A percentile compares a stretch with the other conserved stretches of the same genome.
These are phyloP conservation scores for Euglossa dilemma DNA, from an alignment of 1,140 invertebrate genomes.

Conservation along the genomic window DNA sequence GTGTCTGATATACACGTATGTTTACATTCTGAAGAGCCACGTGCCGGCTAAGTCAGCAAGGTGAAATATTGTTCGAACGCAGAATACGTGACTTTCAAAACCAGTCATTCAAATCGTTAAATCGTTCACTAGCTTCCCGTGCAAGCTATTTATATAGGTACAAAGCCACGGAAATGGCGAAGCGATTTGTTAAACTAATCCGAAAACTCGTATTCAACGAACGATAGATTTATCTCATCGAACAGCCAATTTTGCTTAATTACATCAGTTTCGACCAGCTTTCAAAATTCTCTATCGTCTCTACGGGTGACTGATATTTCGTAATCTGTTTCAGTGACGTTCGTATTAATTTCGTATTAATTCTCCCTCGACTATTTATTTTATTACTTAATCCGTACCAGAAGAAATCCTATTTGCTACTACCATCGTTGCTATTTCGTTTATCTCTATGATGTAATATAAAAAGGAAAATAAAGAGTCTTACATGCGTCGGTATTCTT, in stretches of 20 bases:
- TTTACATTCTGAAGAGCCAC: background rate
- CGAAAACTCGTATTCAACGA: accelerated
- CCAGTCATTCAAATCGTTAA: background rate
- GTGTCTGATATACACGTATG: background rate
- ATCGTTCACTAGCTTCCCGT: background rate
- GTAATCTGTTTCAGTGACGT: background rate
- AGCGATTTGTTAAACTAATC: background rate
- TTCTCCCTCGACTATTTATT: background rate
- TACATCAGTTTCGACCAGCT: background rate
- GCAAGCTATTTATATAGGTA: too few relatives aligned
- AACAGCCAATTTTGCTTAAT: background rate
- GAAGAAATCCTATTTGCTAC: background rate
- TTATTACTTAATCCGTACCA: background rate
- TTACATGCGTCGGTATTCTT: background rate
- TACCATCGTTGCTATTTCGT: background rate
- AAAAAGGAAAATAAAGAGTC: too few relatives aligned
- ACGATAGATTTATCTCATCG: background rate
- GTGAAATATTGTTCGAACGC: background rate
- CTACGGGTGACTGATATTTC: background rate
- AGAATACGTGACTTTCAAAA: background rate
- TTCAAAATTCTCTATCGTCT: background rate
- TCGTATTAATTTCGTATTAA: background rate
- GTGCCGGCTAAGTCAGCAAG: background rate
- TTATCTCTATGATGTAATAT: background rate
- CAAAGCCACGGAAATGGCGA: too few relatives aligned